Evolutionary conservation across 2,888 invertebrate species (phyloP).

Genomic region (Macrosiphum euphorbiae): DNA sequence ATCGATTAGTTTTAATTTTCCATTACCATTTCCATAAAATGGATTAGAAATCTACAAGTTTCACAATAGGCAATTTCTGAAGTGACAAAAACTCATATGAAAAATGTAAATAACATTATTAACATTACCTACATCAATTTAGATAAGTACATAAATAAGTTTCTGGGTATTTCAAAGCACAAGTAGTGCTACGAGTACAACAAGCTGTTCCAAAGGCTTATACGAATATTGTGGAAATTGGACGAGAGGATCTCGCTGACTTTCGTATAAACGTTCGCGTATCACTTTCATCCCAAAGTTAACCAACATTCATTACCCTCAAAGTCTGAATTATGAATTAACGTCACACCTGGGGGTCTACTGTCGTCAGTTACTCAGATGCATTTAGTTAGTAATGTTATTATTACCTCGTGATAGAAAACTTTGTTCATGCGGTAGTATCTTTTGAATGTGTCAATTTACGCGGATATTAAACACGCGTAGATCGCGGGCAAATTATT

Average conservation of each 20-base stretch:
- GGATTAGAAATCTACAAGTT: not conserved
- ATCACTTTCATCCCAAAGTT: conserved; percentile 42
- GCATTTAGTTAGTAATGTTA: conserved; percentile 46
- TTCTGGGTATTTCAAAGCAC: conserved; percentile 11
- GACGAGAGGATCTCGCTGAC: conserved; percentile 7
- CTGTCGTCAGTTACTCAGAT: conserved; percentile 40
- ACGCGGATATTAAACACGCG: conserved; percentile 22
- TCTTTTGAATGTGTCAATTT: conserved; percentile 39
- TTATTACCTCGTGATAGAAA: conserved; percentile 35
- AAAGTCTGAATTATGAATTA: conserved; percentile 51
- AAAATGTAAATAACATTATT: not conserved
- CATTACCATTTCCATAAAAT: not conserved
- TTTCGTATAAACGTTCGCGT: conserved; percentile 30
- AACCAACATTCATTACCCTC: conserved; percentile 36
- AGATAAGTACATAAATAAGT: not conserved
- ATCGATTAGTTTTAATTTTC: not conserved
- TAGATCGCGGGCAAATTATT: not conserved
- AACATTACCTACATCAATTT: not conserved
- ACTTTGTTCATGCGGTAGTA: conserved; percentile 6
- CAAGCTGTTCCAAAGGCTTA: not conserved
- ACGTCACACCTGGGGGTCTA: conserved; percentile 37
- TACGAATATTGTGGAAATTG: conserved; percentile 23
- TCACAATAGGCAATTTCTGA: not conserved
- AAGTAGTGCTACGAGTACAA: not conserved
- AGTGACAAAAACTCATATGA: not conserved